Evolutionary conservation across 2,113 vertebrate genomes (phyloP).

Genomic region (Engraulis encrasicolus): DNA sequence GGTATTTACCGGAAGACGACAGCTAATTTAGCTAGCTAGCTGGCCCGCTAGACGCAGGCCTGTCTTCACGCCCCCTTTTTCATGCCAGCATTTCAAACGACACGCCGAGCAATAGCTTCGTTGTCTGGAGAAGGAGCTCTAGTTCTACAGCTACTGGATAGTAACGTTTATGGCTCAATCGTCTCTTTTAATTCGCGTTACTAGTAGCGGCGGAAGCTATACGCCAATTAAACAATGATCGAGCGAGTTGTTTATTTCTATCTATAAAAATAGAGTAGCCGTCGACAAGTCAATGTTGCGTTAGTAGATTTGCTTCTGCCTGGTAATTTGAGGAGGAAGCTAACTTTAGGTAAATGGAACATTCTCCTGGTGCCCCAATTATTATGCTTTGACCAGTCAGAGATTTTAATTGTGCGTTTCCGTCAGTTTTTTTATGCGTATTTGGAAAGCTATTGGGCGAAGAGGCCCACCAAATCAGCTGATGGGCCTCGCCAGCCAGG

Average conservation of each 20-base stretch:
- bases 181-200: background rate
- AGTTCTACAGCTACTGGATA: too few relatives aligned
- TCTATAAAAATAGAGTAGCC: background rate
- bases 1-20: background rate
- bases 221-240: background rate
- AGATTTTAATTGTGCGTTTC: too few relatives aligned
- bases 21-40: constrained; percentile 17
- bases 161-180: background rate
- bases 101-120: background rate
- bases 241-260: background rate
- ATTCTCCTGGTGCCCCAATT: background rate
- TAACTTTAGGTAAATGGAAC: constrained; percentile 8
- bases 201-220: too few relatives aligned
- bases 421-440: too few relatives aligned
- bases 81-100: background rate
- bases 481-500: background rate
- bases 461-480: background rate
- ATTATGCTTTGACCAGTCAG: too few relatives aligned
- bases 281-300: background rate
- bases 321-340: constrained; percentile 9
- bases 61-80: constrained; percentile 14
- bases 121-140: background rate
- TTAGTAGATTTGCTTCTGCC: background rate
- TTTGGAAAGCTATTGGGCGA: too few relatives aligned
- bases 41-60: background rate